phyloP scores from a whole-genome alignment of 2,888 invertebrate species.

The Penaeus monodon region DNA sequence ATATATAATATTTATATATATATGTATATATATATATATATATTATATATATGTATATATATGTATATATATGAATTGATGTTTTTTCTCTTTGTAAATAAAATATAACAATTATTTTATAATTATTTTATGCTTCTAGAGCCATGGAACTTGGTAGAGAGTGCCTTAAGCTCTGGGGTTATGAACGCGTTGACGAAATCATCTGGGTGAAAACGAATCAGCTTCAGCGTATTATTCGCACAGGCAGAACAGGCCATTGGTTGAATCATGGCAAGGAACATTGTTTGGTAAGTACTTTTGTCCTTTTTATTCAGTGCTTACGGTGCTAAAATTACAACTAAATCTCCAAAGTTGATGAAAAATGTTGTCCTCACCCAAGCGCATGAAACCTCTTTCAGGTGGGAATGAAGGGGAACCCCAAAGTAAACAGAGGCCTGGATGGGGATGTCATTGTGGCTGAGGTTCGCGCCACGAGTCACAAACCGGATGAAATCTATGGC shows the following conservation, averaged over 20 bases:
- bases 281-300: slow-evolving; percentile 76
- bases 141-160: slow-evolving; percentile 97
- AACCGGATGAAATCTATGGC: slow-evolving; percentile 98
- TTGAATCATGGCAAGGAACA: slow-evolving; percentile 98
- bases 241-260: slow-evolving; percentile 98
- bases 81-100: not conserved
- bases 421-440: slow-evolving; percentile 92
- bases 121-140: slow-evolving; percentile 71
- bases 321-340: not conserved
- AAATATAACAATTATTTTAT: not conserved
- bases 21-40: not conserved
- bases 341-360: not conserved
- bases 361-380: not conserved
- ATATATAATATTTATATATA: not conserved
- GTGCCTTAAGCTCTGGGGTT: slow-evolving; percentile 96
- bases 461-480: slow-evolving; percentile 96
- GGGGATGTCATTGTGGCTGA: slow-evolving; percentile 99
- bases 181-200: slow-evolving; percentile 94
- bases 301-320: not conserved
- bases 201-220: slow-evolving; percentile 99
- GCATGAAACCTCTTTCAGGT: slow-evolving; percentile 71
- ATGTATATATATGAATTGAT: not conserved
- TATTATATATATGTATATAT: not conserved
- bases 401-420: slow-evolving; percentile 95
- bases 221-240: slow-evolving; percentile 91